Percentiles rank a stretch among this genome's conserved stretches.
These are phyloP conservation scores for Plectrocnemia conspersa DNA, from an alignment of 1,140 invertebrate genomes.

Conservation along the genomic window DNA sequence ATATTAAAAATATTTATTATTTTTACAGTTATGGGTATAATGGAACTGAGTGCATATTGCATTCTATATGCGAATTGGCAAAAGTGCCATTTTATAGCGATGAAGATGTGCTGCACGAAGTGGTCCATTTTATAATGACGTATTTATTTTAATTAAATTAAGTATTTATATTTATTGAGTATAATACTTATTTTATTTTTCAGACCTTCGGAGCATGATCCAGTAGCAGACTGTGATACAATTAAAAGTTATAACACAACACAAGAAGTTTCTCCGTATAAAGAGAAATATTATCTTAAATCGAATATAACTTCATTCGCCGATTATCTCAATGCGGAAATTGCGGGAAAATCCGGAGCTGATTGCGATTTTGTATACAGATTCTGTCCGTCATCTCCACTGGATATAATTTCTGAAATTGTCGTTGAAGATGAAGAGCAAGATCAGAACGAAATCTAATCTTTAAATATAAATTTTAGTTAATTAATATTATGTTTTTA, in stretches of 20 bases:
- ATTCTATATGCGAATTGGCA: slow-evolving; percentile 44
- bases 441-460: no score
- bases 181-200: slow-evolving; percentile 6
- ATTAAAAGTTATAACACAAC: not conserved
- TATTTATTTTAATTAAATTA: no score
- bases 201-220: slow-evolving; percentile 29
- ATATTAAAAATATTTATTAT: not conserved
- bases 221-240: not conserved
- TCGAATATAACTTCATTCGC: slow-evolving; percentile 15
- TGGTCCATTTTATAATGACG: slow-evolving; percentile 45
- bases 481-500: no score
- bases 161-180: not conserved
- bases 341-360: slow-evolving; percentile 4
- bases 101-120: slow-evolving; percentile 47
- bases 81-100: slow-evolving; percentile 43
- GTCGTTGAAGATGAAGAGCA: slow-evolving; percentile 15
- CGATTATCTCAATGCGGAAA: slow-evolving; percentile 25
- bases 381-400: slow-evolving; percentile 20
- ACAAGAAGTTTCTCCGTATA: not conserved
- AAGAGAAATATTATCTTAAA: not conserved
- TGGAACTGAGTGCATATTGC: slow-evolving; percentile 43
- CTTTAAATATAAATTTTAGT: no score
- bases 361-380: slow-evolving; percentile 24
- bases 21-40: slow-evolving; percentile 45
- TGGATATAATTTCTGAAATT: slow-evolving; percentile 23